Percentiles rank a stretch among this genome's conserved stretches.
phyloP scores from a whole-genome alignment of 2,113 vertebrate genomes.

The Hippopotamus amphibius region DNA sequence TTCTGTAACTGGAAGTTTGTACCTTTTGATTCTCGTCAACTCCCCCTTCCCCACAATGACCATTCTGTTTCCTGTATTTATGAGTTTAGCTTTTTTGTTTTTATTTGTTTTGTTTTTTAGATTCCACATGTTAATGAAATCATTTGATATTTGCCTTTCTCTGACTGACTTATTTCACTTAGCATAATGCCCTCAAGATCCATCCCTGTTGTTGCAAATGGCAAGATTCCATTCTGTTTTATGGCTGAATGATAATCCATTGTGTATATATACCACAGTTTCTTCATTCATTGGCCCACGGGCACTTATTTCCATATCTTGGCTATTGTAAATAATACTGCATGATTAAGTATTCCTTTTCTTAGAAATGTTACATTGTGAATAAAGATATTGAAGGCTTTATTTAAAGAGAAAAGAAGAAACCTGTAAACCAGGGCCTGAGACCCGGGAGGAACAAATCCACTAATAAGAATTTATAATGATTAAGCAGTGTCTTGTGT shows the following conservation, averaged over 20 bases:
- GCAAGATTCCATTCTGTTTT: not conserved
- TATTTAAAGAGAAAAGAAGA: not conserved
- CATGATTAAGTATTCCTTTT: not conserved
- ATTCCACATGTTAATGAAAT: not conserved
- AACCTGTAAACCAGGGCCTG: not conserved
- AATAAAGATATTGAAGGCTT: constrained; percentile 10
- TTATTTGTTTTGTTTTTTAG: not conserved
- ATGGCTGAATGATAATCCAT: not conserved
- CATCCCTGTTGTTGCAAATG: not conserved
- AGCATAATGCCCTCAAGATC: not conserved
- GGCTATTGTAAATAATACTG: not conserved
- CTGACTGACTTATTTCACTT: not conserved
- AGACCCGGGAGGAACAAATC: constrained; percentile 1
- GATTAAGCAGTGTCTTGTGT: not conserved
- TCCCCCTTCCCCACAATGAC: not conserved
- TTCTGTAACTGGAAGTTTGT: not conserved
- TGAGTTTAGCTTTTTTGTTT: constrained; percentile 1
- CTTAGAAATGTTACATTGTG: not conserved
- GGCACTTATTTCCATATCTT: constrained; percentile 13
- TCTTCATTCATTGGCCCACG: not conserved
- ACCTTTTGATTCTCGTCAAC: not conserved
- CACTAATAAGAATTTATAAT: constrained; percentile 8
- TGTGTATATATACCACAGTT: not conserved
- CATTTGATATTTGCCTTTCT: not conserved
- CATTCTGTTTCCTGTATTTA: not conserved